A percentile compares a stretch with the other conserved stretches of the same genome.
phyloP scores from a whole-genome alignment of 2,888 invertebrate genomes.

The Scaptomyza reducta region DNA sequence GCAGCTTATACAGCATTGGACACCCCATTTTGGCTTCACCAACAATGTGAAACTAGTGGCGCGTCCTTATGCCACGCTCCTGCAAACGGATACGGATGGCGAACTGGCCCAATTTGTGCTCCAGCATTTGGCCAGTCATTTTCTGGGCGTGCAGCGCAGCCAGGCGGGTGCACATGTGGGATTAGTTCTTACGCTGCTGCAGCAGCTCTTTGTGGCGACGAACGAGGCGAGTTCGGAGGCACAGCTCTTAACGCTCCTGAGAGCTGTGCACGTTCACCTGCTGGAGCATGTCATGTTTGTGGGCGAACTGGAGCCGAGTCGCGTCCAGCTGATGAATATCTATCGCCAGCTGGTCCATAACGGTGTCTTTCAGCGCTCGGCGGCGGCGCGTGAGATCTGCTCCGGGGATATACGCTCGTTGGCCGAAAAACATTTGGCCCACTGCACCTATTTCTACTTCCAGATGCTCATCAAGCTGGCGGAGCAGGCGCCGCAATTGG shows the following conservation, averaged over 20 bases:
- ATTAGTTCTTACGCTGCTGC: slow-evolving; percentile 80
- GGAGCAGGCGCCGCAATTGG: slow-evolving; percentile 68
- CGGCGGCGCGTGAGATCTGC: slow-evolving; percentile 62
- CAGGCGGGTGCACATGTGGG: slow-evolving; percentile 81
- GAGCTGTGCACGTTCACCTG: slow-evolving; percentile 72
- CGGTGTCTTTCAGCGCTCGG: slow-evolving; percentile 58
- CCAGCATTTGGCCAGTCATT: slow-evolving; percentile 78
- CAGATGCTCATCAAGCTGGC: slow-evolving; percentile 81
- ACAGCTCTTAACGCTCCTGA: slow-evolving; percentile 73
- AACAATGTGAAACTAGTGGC: slow-evolving; percentile 80
- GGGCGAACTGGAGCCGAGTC: slow-evolving; percentile 82
- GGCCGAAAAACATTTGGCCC: slow-evolving; percentile 83
- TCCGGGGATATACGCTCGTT: slow-evolving; percentile 73
- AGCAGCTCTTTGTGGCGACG: slow-evolving; percentile 66
- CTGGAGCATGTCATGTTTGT: slow-evolving; percentile 84
- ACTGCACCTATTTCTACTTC: slow-evolving; percentile 82
- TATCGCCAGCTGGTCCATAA: slow-evolving; percentile 68
- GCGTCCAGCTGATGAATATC: slow-evolving; percentile 72
- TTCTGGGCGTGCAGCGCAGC: slow-evolving; percentile 81
- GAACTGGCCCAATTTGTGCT: slow-evolving; percentile 78
- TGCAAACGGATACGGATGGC: slow-evolving; percentile 73
- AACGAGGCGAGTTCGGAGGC: slow-evolving; percentile 16
- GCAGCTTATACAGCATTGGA: slow-evolving; percentile 85
- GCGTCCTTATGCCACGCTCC: slow-evolving; percentile 78
- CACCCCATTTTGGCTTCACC: slow-evolving; percentile 82